Evolutionary conservation across 2,797 vertebrate genomes (phyloP).

Genomic region (Masticophis lateralis): DNA sequence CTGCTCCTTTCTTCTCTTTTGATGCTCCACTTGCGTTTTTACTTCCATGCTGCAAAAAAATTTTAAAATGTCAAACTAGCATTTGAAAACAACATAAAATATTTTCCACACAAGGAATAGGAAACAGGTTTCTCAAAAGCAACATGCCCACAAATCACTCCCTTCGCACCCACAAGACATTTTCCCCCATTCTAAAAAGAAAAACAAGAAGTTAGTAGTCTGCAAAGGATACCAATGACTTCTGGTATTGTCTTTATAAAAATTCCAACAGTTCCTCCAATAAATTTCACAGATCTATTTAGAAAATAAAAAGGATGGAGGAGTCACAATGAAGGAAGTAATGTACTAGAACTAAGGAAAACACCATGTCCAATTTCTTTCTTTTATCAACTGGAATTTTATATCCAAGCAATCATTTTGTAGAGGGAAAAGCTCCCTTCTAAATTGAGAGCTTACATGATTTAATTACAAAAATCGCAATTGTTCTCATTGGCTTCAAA

Average conservation of each 20-base stretch:
- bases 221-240: not conserved
- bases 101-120: not conserved
- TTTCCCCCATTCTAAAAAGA: not conserved
- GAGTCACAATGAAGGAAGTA: not conserved
- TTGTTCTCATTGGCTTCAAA: not conserved
- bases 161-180: not conserved
- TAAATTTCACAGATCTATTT: not conserved
- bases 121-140: not conserved
- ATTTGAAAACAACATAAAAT: not conserved
- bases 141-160: not conserved
- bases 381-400: not conserved
- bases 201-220: not conserved
- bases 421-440: not conserved
- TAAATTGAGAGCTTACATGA: not conserved
- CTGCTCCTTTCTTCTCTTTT: constrained; percentile 58
- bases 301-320: not conserved
- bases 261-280: not conserved
- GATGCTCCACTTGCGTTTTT: constrained; percentile 43
- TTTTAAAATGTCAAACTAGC: not conserved
- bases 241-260: not conserved
- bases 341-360: not conserved
- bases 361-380: not conserved
- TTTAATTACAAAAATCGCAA: not conserved
- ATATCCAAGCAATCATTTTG: not conserved
- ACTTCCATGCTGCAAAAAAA: constrained; percentile 50